Evolutionary conservation across 1,140 invertebrate genomes (phyloP).

Genomic region (Saccostrea glomerata): DNA sequence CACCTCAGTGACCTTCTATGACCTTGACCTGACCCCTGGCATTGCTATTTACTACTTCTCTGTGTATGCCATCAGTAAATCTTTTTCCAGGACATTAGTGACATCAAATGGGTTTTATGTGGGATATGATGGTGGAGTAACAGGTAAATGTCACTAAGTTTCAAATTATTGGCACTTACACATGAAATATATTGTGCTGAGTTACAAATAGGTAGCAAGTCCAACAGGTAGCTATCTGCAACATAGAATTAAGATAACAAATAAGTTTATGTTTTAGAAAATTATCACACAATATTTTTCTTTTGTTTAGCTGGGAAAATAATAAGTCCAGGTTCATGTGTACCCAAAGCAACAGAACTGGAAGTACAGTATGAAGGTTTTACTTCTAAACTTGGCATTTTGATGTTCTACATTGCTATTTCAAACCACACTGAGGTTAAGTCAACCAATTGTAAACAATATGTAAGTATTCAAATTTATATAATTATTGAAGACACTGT

Average conservation of each 20-base stretch:
- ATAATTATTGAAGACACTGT: no score
- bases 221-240: no score
- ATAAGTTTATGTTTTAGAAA: not conserved
- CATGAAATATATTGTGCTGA: no score
- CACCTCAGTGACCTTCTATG: constrained; percentile 67
- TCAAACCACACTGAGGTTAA: constrained; percentile 55
- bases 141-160: constrained; percentile 50
- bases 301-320: constrained; percentile 57
- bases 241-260: no score
- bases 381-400: constrained; percentile 65
- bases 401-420: constrained; percentile 68
- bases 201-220: no score
- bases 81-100: constrained; percentile 59
- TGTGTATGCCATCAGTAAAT: constrained; percentile 66
- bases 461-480: constrained; percentile 16
- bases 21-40: constrained; percentile 63
- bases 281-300: not conserved
- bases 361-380: constrained; percentile 64
- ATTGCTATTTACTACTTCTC: constrained; percentile 68
- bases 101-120: constrained; percentile 71
- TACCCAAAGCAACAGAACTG: constrained; percentile 27
- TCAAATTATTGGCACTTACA: no score
- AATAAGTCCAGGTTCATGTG: constrained; percentile 41
- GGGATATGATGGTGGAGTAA: constrained; percentile 64
- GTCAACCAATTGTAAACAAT: constrained; percentile 58